Base-by-base conservation (phyloP, 2,888 invertebrate genomes). In the Ligdia adustata region DNA sequence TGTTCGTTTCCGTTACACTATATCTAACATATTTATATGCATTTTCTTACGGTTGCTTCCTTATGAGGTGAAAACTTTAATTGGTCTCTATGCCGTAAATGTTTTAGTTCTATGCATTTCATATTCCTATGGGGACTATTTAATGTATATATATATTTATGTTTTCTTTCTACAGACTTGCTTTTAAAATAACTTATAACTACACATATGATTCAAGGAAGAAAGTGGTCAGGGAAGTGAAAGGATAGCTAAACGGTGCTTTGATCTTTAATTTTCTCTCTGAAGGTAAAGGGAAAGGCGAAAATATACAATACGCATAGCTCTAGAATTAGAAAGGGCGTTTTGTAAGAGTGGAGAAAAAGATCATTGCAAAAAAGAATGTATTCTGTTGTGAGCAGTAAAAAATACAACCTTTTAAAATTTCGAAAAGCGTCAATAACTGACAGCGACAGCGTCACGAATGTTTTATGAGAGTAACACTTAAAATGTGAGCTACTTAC, bases 271-370 rank as follows among this genome's bases (percentile, higher is more conserved):
- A 48, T 43, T 56, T 48, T 47, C 54, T 42, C 13, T 27, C 7
- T n/a, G 22, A 40, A 46, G 43, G 46, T 40, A 49, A 58, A 70
- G 63, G 70, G 69, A 72, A 75, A 73, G 66, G 60, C 48, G 52
- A 62, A 64, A 62, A 62, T 69, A 61, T 62, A 49, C 64, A 53
- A 47, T 32, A 51, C 14, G 35, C 33, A 32, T 28, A 35, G 18
- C 32, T 27, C 14, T 2, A 24, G 39, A 29, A 35, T 40, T 35
- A 46, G 46, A 40, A 46, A 40, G 34, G 33, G 39, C 29, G 42
- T 45, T 22, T 51, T 33, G 52, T 48, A 50, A 38, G 45, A 24
- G 22, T 51, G 61, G 55, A 55, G 48, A 61, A 64, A 65, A 64
- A 66, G 55, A 37, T 5, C 27, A 18, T n/a, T 27, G n/a, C 15